These are phyloP conservation scores for Poeciliopsis presidionis DNA, from an alignment of 2,797 vertebrate species.

Conservation along the genomic window DNA sequence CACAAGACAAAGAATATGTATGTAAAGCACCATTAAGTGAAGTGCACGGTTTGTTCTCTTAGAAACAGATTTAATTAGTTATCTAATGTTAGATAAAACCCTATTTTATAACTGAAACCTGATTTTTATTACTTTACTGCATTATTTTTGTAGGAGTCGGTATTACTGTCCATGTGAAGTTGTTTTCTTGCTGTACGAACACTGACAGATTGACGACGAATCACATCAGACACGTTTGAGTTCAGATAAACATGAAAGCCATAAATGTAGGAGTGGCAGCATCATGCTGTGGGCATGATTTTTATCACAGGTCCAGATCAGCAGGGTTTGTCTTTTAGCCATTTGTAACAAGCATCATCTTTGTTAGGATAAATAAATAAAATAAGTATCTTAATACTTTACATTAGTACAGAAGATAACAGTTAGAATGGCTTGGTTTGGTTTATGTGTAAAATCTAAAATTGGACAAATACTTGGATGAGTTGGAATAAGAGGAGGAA, in stretches of 20 bases:
- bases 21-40: background rate
- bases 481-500: too few species aligned
- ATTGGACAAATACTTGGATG: too few species aligned
- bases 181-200: constrained; percentile 28
- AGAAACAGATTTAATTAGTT: constrained; percentile 31
- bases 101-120: constrained; percentile 27
- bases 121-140: background rate
- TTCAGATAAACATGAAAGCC: constrained; percentile 37
- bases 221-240: constrained; percentile 26
- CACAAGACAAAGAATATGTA: background rate
- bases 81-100: constrained; percentile 16
- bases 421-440: background rate
- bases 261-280: constrained; percentile 4
- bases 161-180: constrained; percentile 17
- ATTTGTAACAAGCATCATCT: background rate
- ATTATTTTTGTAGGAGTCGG: constrained; percentile 19
- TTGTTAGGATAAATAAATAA: background rate
- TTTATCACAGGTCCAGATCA: background rate
- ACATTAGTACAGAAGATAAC: too few species aligned
- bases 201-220: constrained; percentile 35
- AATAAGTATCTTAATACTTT: background rate
- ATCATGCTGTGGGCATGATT: background rate
- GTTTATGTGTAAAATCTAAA: background rate
- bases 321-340: background rate
- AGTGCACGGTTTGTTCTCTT: constrained; percentile 30